phyloP scores from a whole-genome alignment of 2,888 invertebrate genomes.

The Chymomyza procnemis region DNA sequence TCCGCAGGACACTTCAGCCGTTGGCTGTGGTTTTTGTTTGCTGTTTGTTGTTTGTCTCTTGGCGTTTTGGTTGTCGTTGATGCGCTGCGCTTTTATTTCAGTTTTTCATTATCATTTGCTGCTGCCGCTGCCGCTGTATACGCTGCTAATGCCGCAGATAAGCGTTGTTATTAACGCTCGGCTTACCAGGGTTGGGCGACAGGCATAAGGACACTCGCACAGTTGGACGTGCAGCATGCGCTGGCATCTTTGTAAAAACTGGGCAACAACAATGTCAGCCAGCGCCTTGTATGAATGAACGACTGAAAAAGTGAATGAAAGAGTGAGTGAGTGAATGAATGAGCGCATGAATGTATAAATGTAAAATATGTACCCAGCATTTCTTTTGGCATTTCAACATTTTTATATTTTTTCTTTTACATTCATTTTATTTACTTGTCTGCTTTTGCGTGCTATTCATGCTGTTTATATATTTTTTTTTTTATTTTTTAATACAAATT shows the following conservation, averaged over 20 bases:
- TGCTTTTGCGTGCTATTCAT: constrained; percentile 29
- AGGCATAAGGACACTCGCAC: constrained; percentile 25
- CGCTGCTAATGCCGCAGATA: constrained; percentile 71
- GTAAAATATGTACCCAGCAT: constrained; percentile 69
- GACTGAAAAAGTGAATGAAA: not conserved
- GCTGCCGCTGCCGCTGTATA: constrained; percentile 45
- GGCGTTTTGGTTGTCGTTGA: constrained; percentile 43
- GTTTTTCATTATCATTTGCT: constrained; percentile 66
- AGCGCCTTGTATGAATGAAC: not conserved
- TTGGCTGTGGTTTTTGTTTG: constrained; percentile 8
- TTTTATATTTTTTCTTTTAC: constrained; percentile 35
- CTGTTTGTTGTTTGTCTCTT: constrained; percentile 35
- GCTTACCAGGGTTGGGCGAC: constrained; percentile 60
- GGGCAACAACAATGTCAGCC: not conserved
- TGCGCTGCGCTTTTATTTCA: constrained; percentile 72
- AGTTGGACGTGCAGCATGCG: not conserved
- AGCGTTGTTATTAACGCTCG: constrained; percentile 74
- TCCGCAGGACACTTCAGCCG: not conserved
- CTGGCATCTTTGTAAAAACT: not conserved
- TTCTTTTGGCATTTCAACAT: constrained; percentile 68
- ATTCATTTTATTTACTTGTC: constrained; percentile 61
- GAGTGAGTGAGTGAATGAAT: constrained; percentile 45
- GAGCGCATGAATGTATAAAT: constrained; percentile 37
- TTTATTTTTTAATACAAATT: not conserved
- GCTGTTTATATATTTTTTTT: constrained; percentile 21